These are phyloP conservation scores for Apocrypta bakeri DNA, from an alignment of 1,140 invertebrate species.

Conservation along the genomic window DNA sequence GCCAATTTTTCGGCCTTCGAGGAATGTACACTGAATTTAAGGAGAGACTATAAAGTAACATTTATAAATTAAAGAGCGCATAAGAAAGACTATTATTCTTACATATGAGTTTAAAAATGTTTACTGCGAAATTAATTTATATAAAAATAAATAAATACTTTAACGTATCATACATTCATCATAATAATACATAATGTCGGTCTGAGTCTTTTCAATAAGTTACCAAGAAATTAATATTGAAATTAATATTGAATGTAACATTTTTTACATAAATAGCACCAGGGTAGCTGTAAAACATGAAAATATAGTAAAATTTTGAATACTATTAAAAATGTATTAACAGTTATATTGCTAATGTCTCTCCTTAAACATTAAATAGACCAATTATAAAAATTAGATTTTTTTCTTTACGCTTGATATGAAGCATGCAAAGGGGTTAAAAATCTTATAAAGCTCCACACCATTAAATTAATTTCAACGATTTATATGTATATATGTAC, in stretches of 20 bases:
- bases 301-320: constrained; percentile 5
- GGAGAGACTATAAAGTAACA: constrained; percentile 36
- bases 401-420: constrained; percentile 45
- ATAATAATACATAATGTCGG: constrained; percentile 28
- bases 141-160: constrained; percentile 23
- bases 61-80: not conserved
- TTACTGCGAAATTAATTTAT: constrained; percentile 1
- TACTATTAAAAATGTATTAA: constrained; percentile 21
- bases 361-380: constrained; percentile 51
- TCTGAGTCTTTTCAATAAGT: constrained; percentile 22
- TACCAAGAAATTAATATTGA: constrained; percentile 7
- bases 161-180: not conserved
- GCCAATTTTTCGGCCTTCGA: constrained; percentile 55
- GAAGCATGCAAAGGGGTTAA: constrained; percentile 41
- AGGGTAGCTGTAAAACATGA: not conserved
- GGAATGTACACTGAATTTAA: constrained; percentile 65
- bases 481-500: constrained; percentile 61
- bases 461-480: constrained; percentile 57
- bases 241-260: not conserved
- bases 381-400: constrained; percentile 56
- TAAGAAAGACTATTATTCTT: not conserved
- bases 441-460: constrained; percentile 53
- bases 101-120: not conserved
- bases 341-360: constrained; percentile 39
- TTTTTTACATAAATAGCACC: constrained; percentile 25